Evolutionary conservation across 2,888 invertebrate species (phyloP).

Genomic region (Drosophila niveifrons): DNA sequence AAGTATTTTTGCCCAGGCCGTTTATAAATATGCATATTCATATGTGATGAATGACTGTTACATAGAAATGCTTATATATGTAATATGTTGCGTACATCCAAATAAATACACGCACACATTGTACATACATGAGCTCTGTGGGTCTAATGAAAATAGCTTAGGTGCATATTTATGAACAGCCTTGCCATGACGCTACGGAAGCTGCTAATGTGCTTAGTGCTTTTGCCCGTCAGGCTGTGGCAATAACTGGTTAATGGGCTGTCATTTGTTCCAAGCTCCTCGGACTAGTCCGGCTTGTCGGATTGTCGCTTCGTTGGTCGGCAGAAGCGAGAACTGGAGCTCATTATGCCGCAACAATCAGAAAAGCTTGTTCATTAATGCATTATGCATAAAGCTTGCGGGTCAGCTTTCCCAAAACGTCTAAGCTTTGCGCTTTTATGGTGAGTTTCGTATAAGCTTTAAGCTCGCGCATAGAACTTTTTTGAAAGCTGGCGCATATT

Average conservation of each 20-base stretch:
- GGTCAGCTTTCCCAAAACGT: conserved; percentile 6
- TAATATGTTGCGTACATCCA: neutral
- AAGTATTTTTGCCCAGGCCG: conserved; percentile 61
- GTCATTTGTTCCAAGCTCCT: conserved; percentile 61
- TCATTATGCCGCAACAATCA: conserved; percentile 53
- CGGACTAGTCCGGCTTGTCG: conserved; percentile 37
- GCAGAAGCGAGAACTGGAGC: conserved; percentile 17
- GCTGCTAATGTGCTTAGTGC: conserved; percentile 76
- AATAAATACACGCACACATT: too few species aligned
- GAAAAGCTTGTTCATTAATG: conserved; percentile 41
- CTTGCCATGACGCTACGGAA: conserved; percentile 52
- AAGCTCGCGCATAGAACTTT: conserved; percentile 8
- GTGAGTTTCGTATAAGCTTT: conserved; percentile 19
- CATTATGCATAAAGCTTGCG: conserved; percentile 26
- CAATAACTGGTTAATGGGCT: conserved; percentile 74
- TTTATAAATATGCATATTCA: conserved; percentile 55
- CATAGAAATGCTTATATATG: neutral
- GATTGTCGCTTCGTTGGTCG: conserved; percentile 7
- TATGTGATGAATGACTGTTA: conserved; percentile 46
- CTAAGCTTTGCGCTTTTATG: conserved; percentile 1
- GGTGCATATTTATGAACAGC: conserved; percentile 72
- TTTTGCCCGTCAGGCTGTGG: conserved; percentile 66
- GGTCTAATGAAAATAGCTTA: conserved; percentile 47
- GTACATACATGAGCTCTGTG: conserved; percentile 11
- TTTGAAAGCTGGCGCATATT: conserved; percentile 34